Conservation (phyloP, 2,797 vertebrate genomes). For the Crax fasciolata region DNA sequence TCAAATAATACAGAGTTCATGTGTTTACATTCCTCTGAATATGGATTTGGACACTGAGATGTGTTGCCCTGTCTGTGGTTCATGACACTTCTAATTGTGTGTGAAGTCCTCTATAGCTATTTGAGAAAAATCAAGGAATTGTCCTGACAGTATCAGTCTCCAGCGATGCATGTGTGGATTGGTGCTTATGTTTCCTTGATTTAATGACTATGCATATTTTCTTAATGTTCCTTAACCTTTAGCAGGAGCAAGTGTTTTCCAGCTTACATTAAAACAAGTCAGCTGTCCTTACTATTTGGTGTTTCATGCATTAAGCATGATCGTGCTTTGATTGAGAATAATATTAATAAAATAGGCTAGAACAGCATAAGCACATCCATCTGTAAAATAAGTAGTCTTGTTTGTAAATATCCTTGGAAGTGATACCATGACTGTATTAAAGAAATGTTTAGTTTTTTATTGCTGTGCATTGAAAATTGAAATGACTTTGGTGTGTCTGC, state of each 20-base stretch:
- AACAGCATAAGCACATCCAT: slow-evolving; percentile 52
- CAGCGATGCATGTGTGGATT: slow-evolving; percentile 19
- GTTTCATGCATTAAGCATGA: slow-evolving; percentile 51
- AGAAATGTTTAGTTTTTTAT: slow-evolving; percentile 75
- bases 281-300: background rate
- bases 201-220: slow-evolving; percentile 58
- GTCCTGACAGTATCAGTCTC: slow-evolving; percentile 16
- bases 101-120: background rate
- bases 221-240: background rate
- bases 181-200: slow-evolving; percentile 46
- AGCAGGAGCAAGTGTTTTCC: background rate
- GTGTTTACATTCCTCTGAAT: background rate
- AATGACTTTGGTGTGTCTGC: slow-evolving; percentile 20
- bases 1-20: background rate
- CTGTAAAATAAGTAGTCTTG: slow-evolving; percentile 70
- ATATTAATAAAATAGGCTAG: slow-evolving; percentile 31
- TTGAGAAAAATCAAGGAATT: slow-evolving; percentile 19
- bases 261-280: background rate
- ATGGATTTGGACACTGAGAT: background rate
- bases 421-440: slow-evolving; percentile 67
- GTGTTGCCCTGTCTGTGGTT: slow-evolving; percentile 13
- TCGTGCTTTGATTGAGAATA: slow-evolving; percentile 20
- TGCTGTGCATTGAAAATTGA: slow-evolving; percentile 41
- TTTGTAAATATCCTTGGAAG: slow-evolving; percentile 75
- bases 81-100: background rate